Evolutionary conservation across 2,113 vertebrate genomes (phyloP), one percentile per base, ranked within the genome.

Genomic region (Macquaria australasica): DNA sequence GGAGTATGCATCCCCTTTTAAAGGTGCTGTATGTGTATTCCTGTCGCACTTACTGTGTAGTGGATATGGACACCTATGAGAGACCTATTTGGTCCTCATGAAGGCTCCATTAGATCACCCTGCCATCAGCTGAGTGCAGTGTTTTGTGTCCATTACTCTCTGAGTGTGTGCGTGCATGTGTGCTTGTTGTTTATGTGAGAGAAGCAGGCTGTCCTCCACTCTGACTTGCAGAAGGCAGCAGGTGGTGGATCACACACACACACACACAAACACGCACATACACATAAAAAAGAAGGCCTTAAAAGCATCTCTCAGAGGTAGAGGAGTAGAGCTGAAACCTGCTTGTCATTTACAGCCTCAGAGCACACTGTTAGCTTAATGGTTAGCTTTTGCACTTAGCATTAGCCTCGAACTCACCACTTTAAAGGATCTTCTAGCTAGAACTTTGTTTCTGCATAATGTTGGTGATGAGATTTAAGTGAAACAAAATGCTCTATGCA

Each of bases 331-430:
- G 37, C 23, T 34, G 48, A 72, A 60, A 59, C 69, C 37, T 78
- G 59, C 56, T 74, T 70, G 20, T 74, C 59, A 70, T 80, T 69
- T 69, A 50, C 39, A 66, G 45, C 76, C 50, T 74, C 6, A 48
- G 50, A 66, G 53, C 53, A 51, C 50, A 51, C 81, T 83, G 80
- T 89, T 87, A 85, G 58, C 41, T 56, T 71, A 58, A 59, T 73
- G 39, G 79, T 87, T 93, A 81, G 66, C 76, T 66, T 90, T 89
- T 71, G 83, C 59, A 63, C 82, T 79, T 83, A 74, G 73, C 70
- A 11, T 72, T 53, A 73, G 77, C 73, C 53, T 73, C 48, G 12
- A n/a, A 51, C 63, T 58, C 20, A 14, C 43, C n/a, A 75, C 70
- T 82, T 77, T 63, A 37, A 68, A 73, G 56, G 75, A 78, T 62